Base-by-base conservation (phyloP, 1,140 invertebrate species). In the Drosophila ananassae region DNA sequence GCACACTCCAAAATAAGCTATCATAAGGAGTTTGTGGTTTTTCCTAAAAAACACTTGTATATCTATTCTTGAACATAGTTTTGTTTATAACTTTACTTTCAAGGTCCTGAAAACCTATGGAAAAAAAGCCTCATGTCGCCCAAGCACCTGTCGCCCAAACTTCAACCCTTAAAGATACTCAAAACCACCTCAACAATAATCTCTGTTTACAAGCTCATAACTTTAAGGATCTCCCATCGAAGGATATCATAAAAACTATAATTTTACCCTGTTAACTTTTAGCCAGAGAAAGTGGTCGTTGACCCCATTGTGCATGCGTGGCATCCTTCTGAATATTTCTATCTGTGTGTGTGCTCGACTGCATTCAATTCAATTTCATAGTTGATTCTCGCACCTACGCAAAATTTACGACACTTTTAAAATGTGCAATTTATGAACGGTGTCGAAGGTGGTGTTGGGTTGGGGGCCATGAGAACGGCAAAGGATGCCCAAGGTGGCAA, bases 361-460 rank as follows among this genome's bases (percentile, higher is more conserved):
- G 66, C 77, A 72, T 76, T 63, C 71, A 47, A 84, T 84, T 72
- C 79, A 75, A 83, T 83, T 79, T 66, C 71, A 67, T 55, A 56
- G 62, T 53, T 63, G 61, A 62, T 50, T 59, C 60, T 78, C 47
- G 56, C 77, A 84, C 81, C 80, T 84, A 84, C 73, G 67, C 80
- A 80, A 73, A 85, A 84, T 84, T 84, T 84, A 84, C 81, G 80
- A 62, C 77, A 69, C 80, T 85, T 85, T 84, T 80, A 84, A 84
- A 84, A 84, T 85, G 77, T 80, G 77, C 77, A 84, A 85, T 84
- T 84, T 84, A 84, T 80, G 73, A 61, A 50, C 44, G 66, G 9
- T 44, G 41, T 21, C 41, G 41, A 17, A 7, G 41, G 41, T 10
- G 9, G 39, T n/a, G 17, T 17, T 17, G 12, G 39, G 10, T 21